A percentile compares a stretch with the other conserved stretches of the same genome.
These are phyloP conservation scores for Enteromius radiatus DNA, from an alignment of 2,797 vertebrate species.

Conservation along the genomic window DNA sequence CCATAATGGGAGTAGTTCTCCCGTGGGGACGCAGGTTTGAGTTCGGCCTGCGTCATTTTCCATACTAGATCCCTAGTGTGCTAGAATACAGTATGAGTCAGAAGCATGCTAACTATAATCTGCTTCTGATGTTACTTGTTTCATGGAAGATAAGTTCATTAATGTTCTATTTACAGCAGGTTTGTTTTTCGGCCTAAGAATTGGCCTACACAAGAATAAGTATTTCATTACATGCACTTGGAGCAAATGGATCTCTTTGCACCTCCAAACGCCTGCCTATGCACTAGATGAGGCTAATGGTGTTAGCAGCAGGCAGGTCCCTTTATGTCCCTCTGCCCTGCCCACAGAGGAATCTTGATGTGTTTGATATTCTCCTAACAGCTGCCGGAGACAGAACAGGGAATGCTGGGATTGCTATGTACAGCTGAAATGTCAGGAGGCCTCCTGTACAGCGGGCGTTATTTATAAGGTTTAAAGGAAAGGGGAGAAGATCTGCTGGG, in stretches of 20 bases:
- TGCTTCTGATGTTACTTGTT: constrained; percentile 20
- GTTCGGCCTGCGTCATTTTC: not conserved
- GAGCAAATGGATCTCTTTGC: not conserved
- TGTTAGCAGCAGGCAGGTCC: constrained; percentile 46
- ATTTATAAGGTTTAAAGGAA: constrained; percentile 66
- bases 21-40: not conserved
- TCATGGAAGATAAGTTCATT: constrained; percentile 22
- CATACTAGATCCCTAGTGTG: not conserved
- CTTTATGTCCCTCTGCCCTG: constrained; percentile 32
- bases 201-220: constrained; percentile 22
- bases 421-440: constrained; percentile 72
- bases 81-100: constrained; percentile 11
- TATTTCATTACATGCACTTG: constrained; percentile 37
- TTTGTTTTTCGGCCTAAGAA: constrained; percentile 29
- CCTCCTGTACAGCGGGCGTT: constrained; percentile 63
- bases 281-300: constrained; percentile 27
- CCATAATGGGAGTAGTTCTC: not conserved
- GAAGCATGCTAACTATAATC: constrained; percentile 13
- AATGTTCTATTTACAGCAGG: constrained; percentile 25
- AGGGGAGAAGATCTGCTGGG: constrained; percentile 50
- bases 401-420: constrained; percentile 69
- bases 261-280: constrained; percentile 13
- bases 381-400: constrained; percentile 65
- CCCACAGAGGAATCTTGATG: constrained; percentile 63
- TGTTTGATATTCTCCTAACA: constrained; percentile 69